Percentiles rank a stretch among this genome's conserved stretches.
phyloP scores from a whole-genome alignment of 1,140 invertebrate genomes.

The Euwallacea similis region DNA sequence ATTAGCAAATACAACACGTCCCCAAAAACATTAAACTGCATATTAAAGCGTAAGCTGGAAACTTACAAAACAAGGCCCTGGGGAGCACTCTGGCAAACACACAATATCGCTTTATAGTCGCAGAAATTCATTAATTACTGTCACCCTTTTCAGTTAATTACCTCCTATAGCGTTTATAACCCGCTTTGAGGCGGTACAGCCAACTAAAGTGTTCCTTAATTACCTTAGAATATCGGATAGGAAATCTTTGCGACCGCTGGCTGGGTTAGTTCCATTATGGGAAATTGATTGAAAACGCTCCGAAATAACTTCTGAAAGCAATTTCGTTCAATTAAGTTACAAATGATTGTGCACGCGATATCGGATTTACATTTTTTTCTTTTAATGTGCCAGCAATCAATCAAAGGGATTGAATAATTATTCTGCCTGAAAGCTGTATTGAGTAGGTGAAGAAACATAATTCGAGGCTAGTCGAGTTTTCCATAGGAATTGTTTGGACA shows the following conservation, averaged over 20 bases:
- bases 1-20: background rate
- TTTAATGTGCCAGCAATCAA: too few species aligned
- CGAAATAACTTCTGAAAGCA: slow-evolving; percentile 23
- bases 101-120: slow-evolving; percentile 37
- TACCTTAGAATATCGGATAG: slow-evolving; percentile 32
- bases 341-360: slow-evolving; percentile 9
- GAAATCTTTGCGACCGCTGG: slow-evolving; percentile 21
- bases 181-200: slow-evolving; percentile 34
- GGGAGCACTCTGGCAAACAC: slow-evolving; percentile 26
- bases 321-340: slow-evolving; percentile 34
- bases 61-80: slow-evolving; percentile 15
- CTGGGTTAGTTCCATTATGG: slow-evolving; percentile 25
- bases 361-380: slow-evolving; percentile 4
- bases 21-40: slow-evolving; percentile 22
- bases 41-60: slow-evolving; percentile 21
- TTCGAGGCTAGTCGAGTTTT: too few species aligned
- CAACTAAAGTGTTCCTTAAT: slow-evolving; percentile 37
- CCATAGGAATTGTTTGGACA: too few species aligned
- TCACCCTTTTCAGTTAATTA: slow-evolving; percentile 38
- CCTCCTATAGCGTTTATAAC: slow-evolving; percentile 36
- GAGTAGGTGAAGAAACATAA: too few species aligned
- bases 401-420: too few species aligned
- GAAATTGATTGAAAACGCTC: slow-evolving; percentile 28
- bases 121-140: slow-evolving; percentile 38
- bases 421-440: too few species aligned